phyloP scores from a whole-genome alignment of 2,113 vertebrate genomes.

The Melanerpes aurifrons region DNA sequence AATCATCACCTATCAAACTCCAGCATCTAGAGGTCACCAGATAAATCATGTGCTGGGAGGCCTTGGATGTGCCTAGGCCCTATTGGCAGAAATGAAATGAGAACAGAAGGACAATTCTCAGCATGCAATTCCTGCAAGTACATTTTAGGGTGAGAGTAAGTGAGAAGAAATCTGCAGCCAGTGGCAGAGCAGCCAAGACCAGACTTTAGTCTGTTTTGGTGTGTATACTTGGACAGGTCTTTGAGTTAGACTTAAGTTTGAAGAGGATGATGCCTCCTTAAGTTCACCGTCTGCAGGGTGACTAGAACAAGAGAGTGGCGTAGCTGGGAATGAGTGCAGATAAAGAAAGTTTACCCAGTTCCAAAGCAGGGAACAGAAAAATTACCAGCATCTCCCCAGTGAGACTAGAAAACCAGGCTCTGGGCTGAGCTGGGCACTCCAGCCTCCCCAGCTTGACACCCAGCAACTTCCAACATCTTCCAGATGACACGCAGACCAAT shows the following conservation, averaged over 20 bases:
- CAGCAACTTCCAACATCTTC: background rate
- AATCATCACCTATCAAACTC: constrained; percentile 68
- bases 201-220: background rate
- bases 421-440: background rate
- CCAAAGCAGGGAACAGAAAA: background rate
- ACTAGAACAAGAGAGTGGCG: background rate
- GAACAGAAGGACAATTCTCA: background rate
- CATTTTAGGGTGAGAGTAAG: background rate
- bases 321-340: background rate
- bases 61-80: constrained; percentile 25
- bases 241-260: too few relatives aligned
- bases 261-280: background rate
- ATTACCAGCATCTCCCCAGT: background rate
- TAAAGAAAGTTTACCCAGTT: background rate
- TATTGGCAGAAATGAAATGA: background rate
- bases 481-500: fast-evolving
- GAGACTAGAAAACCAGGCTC: background rate
- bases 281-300: background rate
- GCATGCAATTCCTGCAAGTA: background rate
- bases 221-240: background rate
- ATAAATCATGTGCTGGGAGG: constrained; percentile 58
- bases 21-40: constrained; percentile 55
- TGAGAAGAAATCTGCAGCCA: background rate
- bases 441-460: background rate
- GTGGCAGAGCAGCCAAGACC: background rate